Conservation (phyloP, 2,888 invertebrate species). For the Hypercompe scribonia region DNA sequence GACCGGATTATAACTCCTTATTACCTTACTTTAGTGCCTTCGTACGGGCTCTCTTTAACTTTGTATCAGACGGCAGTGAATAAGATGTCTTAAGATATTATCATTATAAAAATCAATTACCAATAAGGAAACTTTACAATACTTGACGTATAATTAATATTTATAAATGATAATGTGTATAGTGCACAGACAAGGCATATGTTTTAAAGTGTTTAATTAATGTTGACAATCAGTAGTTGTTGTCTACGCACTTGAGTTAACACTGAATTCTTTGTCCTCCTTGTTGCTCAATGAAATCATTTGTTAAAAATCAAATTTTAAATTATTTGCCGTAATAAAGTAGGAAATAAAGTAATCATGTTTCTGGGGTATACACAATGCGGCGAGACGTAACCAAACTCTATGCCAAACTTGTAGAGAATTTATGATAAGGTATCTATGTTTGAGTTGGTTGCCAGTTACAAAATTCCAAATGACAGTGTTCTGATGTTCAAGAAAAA, state of each 20-base stretch:
- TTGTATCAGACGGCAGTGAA: no score
- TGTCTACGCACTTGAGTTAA: slow-evolving; percentile 1
- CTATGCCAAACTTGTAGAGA: not conserved
- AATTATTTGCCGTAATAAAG: not conserved
- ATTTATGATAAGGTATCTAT: not conserved
- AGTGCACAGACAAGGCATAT: not conserved
- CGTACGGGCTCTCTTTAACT: no score
- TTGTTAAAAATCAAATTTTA: not conserved
- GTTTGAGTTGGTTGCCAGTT: not conserved
- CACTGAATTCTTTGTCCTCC: not conserved
- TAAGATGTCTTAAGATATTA: no score
- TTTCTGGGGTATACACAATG: not conserved
- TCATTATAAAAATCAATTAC: no score
- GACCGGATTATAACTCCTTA: no score
- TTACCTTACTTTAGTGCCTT: no score
- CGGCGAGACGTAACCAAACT: not conserved
- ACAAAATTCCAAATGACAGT: not conserved
- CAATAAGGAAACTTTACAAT: not conserved
- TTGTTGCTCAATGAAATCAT: not conserved
- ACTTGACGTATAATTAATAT: not conserved
- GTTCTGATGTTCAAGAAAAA: not conserved
- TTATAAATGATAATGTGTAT: not conserved
- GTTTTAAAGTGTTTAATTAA: not conserved
- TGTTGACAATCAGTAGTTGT: not conserved
- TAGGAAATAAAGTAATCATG: not conserved